Percentiles rank a stretch among this genome's conserved stretches.
These are phyloP conservation scores for Apteryx owenii DNA, from an alignment of 2,113 vertebrate genomes.

Conservation along the genomic window DNA sequence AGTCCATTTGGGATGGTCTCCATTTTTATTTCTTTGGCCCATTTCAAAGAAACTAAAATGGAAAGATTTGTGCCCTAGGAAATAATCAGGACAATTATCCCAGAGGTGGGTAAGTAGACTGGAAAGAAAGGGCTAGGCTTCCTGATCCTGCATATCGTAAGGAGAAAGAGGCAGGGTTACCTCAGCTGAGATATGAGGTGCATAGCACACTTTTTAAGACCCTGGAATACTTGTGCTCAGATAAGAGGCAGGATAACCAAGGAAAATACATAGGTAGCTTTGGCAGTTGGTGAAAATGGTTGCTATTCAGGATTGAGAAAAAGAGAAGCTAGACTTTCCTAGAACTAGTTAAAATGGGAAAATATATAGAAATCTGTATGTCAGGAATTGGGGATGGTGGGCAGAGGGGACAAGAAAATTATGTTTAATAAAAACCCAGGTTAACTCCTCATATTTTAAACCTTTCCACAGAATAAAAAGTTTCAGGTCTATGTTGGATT, in stretches of 20 bases:
- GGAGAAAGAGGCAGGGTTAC: neutral
- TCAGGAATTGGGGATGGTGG: neutral
- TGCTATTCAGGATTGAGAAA: neutral
- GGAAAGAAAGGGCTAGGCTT: neutral
- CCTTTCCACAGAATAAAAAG: neutral
- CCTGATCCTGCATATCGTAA: neutral
- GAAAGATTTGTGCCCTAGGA: neutral
- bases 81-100: neutral
- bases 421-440: neutral
- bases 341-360: neutral
- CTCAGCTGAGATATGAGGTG: rapidly evolving
- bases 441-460: neutral
- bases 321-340: neutral
- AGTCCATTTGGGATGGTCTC: neutral
- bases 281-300: neutral
- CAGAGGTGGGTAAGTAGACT: neutral
- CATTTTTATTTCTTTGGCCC: neutral
- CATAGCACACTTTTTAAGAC: neutral
- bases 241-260: neutral
- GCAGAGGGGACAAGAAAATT: neutral
- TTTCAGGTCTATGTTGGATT: neutral
- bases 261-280: neutral
- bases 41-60: neutral
- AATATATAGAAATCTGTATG: neutral
- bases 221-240: neutral